Evolutionary conservation across 2,888 invertebrate species (phyloP).

Genomic region (Tribolium freemani): DNA sequence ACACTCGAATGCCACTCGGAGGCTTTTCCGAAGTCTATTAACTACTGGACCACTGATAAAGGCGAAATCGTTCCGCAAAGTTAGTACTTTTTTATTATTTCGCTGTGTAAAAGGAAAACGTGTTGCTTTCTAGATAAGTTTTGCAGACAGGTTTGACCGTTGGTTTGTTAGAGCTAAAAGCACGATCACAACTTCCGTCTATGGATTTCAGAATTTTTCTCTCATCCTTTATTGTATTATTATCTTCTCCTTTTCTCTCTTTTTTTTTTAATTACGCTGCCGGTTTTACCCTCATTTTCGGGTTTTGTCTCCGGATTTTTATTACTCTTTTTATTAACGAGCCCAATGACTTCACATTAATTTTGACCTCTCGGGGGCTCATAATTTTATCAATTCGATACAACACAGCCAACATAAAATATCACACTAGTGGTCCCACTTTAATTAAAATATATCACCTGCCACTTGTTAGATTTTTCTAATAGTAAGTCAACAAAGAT

Average conservation of each 20-base stretch:
- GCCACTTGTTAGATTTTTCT: too few relatives aligned
- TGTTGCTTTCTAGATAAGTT: slow-evolving; percentile 45
- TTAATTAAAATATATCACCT: not conserved
- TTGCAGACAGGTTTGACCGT: slow-evolving; percentile 6
- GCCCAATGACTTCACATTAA: slow-evolving; percentile 31
- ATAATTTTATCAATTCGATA: slow-evolving; percentile 32
- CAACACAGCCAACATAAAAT: not conserved
- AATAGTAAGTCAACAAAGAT: not conserved
- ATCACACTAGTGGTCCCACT: not conserved
- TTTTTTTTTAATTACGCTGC: slow-evolving; percentile 31
- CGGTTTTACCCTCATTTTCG: slow-evolving; percentile 31
- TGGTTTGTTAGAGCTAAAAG: slow-evolving; percentile 14
- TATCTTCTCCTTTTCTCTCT: slow-evolving; percentile 12
- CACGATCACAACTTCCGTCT: slow-evolving; percentile 23
- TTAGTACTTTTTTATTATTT: slow-evolving; percentile 66
- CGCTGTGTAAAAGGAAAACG: slow-evolving; percentile 42
- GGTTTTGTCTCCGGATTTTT: slow-evolving; percentile 22
- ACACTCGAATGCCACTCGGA: slow-evolving; percentile 87
- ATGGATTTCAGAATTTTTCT: slow-evolving; percentile 21
- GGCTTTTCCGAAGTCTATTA: slow-evolving; percentile 88
- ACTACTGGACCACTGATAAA: slow-evolving; percentile 85
- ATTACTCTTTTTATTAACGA: slow-evolving; percentile 33
- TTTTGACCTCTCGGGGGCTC: slow-evolving; percentile 20
- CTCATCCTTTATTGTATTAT: slow-evolving; percentile 22
- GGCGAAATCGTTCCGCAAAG: slow-evolving; percentile 85